A percentile compares a stretch with the other conserved stretches of the same genome.
These are phyloP conservation scores for Hylyphantes graminicola DNA, from an alignment of 1,140 invertebrate genomes.

Conservation along the genomic window DNA sequence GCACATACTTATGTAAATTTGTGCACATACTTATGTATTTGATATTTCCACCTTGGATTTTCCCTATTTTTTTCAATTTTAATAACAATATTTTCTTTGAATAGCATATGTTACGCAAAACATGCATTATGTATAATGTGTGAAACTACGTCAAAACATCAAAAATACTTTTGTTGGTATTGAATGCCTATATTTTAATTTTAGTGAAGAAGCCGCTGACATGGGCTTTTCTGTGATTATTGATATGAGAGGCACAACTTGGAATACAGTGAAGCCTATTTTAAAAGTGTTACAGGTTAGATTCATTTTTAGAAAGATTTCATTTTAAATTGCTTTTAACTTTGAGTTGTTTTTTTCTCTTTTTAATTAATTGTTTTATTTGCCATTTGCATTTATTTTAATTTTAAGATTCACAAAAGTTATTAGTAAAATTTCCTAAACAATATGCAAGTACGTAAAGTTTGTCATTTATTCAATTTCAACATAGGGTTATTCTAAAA, in stretches of 20 bases:
- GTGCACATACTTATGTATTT: no score
- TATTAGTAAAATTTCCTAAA: no score
- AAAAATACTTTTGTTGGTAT: neutral
- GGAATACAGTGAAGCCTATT: slow-evolving; percentile 96
- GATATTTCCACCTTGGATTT: no score
- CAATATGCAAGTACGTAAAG: neutral
- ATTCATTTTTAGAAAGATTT: neutral
- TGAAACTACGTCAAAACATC: neutral
- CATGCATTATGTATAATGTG: no score
- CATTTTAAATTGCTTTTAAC: neutral
- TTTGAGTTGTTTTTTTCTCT: neutral
- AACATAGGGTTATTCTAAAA: neutral
- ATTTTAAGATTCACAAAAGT: neutral
- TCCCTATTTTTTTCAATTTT: no score
- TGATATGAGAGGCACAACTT: slow-evolving; percentile 94
- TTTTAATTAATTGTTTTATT: neutral
- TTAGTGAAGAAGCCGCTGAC: slow-evolving; percentile 87
- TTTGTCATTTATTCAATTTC: neutral
- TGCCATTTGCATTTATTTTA: neutral
- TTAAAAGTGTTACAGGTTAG: slow-evolving; percentile 86
- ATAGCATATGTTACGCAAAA: no score
- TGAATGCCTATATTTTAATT: slow-evolving; percentile 13
- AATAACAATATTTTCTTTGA: no score
- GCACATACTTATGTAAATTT: no score
- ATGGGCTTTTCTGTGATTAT: slow-evolving; percentile 93